Evolutionary conservation across 2,113 vertebrate species (phyloP).

Genomic region (Balaeniceps rex): DNA sequence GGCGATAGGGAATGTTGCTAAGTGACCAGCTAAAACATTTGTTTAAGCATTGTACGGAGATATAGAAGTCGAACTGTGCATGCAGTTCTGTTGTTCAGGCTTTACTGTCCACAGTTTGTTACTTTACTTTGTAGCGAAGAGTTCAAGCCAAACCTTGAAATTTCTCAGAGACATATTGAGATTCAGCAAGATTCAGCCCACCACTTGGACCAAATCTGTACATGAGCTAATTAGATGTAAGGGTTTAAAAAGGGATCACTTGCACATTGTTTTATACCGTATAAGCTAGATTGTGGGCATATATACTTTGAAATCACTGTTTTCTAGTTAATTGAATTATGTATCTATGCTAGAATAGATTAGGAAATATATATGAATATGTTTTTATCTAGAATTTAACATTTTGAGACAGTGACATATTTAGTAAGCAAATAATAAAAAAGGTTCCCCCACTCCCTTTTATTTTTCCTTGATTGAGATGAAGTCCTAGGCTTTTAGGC

Average conservation of each 20-base stretch:
- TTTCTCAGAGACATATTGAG: not conserved
- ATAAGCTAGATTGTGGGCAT: not conserved
- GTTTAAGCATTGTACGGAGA: not conserved
- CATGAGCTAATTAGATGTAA: not conserved
- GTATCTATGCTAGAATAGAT: not conserved
- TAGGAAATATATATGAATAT: not conserved
- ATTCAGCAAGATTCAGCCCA: not conserved
- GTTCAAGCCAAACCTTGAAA: not conserved
- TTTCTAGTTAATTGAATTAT: not conserved
- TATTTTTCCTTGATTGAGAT: not conserved
- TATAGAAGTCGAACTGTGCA: not conserved
- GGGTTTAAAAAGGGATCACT: not conserved
- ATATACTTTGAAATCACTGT: not conserved
- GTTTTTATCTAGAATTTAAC: not conserved
- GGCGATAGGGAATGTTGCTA: not conserved
- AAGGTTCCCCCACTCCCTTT: fast-evolving
- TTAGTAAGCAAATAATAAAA: not conserved
- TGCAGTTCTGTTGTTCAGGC: not conserved
- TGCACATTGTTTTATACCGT: not conserved
- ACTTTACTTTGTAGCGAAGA: not conserved
- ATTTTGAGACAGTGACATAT: not conserved
- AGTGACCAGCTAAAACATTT: not conserved
- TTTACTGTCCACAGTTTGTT: not conserved
- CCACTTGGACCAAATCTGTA: not conserved
- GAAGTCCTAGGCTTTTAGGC: not conserved